phyloP scores from a whole-genome alignment of 2,888 invertebrate genomes.

The Lasioglossum villosulum region DNA sequence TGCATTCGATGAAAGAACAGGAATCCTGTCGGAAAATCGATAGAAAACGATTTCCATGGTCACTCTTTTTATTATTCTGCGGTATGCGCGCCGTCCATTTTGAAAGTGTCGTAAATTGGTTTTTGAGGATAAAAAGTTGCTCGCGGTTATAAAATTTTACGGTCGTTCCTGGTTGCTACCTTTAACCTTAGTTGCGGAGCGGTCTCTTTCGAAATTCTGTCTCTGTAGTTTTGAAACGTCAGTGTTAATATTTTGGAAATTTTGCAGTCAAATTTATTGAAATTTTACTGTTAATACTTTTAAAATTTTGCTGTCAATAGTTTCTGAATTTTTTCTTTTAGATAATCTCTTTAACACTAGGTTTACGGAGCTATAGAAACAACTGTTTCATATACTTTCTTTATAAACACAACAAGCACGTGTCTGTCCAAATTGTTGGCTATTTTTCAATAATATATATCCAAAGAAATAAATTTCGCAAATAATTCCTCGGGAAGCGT shows the following conservation, averaged over 20 bases:
- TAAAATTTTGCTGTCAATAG: too few species aligned
- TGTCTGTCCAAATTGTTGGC: too few species aligned
- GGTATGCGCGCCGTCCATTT: neutral
- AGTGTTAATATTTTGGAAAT: neutral
- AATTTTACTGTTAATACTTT: too few species aligned
- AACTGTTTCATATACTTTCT: too few species aligned
- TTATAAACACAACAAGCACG: too few species aligned
- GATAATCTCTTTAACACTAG: neutral
- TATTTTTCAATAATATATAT: too few species aligned
- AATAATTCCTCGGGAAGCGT: too few species aligned
- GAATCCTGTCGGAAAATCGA: neutral
- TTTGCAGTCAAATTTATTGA: neutral
- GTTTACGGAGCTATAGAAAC: too few species aligned
- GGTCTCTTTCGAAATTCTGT: neutral
- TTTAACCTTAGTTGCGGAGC: neutral
- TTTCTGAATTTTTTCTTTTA: neutral
- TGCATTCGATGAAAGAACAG: neutral
- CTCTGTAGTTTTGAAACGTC: neutral
- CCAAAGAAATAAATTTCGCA: too few species aligned
- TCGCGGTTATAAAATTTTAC: neutral
- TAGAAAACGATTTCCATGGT: conserved; percentile 9
- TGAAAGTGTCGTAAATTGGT: neutral
- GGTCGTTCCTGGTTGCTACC: neutral
- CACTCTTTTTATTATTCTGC: neutral
- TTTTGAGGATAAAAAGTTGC: neutral